Conservation (phyloP, 2,113 vertebrate genomes). For the Larimichthys crocea region DNA sequence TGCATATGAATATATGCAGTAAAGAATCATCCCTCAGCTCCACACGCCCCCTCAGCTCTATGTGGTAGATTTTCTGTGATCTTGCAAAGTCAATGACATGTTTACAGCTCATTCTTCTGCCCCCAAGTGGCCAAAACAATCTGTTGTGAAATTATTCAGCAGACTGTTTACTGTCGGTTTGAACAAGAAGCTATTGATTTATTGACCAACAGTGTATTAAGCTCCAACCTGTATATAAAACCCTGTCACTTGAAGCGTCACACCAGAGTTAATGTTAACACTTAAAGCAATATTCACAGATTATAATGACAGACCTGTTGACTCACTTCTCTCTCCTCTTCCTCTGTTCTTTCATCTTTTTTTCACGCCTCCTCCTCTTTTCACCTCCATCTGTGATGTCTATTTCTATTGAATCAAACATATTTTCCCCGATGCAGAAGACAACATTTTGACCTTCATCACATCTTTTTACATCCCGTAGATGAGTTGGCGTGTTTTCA, state of each 20-base stretch:
- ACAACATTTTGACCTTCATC: neutral
- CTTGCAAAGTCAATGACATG: neutral
- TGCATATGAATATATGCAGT: neutral
- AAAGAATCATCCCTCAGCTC: neutral
- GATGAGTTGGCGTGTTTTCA: too few species aligned
- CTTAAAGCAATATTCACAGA: neutral
- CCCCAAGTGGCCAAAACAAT: neutral
- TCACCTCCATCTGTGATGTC: neutral
- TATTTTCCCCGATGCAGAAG: neutral
- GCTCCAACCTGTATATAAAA: neutral
- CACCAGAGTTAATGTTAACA: neutral
- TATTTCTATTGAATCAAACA: neutral
- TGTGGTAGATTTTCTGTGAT: neutral
- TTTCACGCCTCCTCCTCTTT: neutral
- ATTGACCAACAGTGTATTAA: neutral
- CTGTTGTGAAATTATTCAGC: neutral
- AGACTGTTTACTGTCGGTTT: neutral
- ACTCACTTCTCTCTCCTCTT: neutral
- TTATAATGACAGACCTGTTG: neutral
- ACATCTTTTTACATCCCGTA: neutral
- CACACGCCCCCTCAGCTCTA: neutral
- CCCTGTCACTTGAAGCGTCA: neutral
- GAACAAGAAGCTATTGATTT: neutral
- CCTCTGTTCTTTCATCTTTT: neutral
- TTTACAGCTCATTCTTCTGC: neutral